Evolutionary conservation across 1,140 invertebrate species (phyloP), one percentile per base, ranked within the genome.

Genomic region (Scaptomyza graminum): DNA sequence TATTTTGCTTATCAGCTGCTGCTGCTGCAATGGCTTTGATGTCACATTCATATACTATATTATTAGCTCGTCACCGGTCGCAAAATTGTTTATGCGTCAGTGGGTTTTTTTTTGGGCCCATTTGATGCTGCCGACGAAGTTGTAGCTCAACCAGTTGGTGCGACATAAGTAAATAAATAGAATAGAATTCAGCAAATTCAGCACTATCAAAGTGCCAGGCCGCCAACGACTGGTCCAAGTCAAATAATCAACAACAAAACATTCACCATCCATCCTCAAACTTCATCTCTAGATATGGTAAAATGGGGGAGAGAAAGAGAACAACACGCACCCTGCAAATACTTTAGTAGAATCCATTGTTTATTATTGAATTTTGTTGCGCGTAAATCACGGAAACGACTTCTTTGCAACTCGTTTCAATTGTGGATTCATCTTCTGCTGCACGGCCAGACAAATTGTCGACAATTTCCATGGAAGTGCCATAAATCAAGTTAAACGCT

Each of bases 381-480:
- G 83, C 85, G 82, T 87, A 87, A 87, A 87, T 87, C 82, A 87
- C 83, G 82, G 82, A 87, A 87, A 87, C 75, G 70, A 77, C 70
- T 77, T 74, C 81, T 74, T 66, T 43, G 68, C 78, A 75, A 80
- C 73, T 81, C 78, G 64, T 54, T 54, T 81, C 73, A 60, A 34
- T 52, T 71, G 49, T 51, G 49, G 50, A 46, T 46, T 61, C n/a
- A n/a, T 74, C 51, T 56, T 56, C 31, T 34, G 7, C 59, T 80
- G 77, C 68, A 50, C 47, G 67, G 74, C 88, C 82, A 90, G 87
- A 90, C 87, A 90, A 83, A 79, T 83, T 83, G 87, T 90, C 87
- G 87, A 90, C 87, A 80, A 87, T 90, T 90, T 90, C 87, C 73
- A 61, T 75, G 79, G 88, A 90, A 90, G 88, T 88, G 79, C 65